Evolutionary conservation across 2,888 invertebrate species (phyloP), one percentile per base, ranked within the genome.

Genomic region (Drosophila cognata): DNA sequence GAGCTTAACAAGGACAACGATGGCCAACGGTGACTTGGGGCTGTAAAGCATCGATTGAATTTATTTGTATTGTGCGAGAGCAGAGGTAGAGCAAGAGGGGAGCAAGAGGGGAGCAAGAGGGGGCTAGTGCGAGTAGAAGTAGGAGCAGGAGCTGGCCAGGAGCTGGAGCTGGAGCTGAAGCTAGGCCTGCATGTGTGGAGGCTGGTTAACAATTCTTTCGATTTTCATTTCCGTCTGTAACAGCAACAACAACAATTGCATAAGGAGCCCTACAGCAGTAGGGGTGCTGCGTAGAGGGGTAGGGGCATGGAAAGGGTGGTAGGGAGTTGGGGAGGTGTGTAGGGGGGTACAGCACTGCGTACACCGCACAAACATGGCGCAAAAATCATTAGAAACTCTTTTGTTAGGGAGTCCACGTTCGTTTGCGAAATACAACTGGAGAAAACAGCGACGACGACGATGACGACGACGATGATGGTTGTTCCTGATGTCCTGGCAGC

Each of bases 301-400:
- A 13, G 33, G 21, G 8, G 21, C 31, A 13, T 38, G 18, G 18
- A 8, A 1, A 4, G 2, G 10, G n/a, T 1, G 10, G 2, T 31
- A 3, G 8, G 18, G n/a, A 13, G 16, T 33, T 33, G 3, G 10
- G 33, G 33, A 33, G 33, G 0, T 33, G 4, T 16, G 2, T 21
- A 29, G 25, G 2, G 10, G 35, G n/a, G 46, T 21, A 16, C 29
- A 10, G n/a, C 18, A 36, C 53, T 36, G 77, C 58, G 36, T 56
- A 41, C 29, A 60, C 50, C 87, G 74, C 78, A 82, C 87, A 87
- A 89, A 90, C 88, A 90, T 72, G 82, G 78, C 83, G 89, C 84
- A 89, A 88, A 89, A 90, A 90, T 91, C 89, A 91, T 91, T 89
- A 91, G 91, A 89, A 91, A 79, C 90, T 88, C 83, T 83, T 91